Percentiles rank a stretch among this genome's conserved stretches.
Evolutionary conservation across 2,113 vertebrate species (phyloP).

Genomic region (Marcusenius ussheri): DNA sequence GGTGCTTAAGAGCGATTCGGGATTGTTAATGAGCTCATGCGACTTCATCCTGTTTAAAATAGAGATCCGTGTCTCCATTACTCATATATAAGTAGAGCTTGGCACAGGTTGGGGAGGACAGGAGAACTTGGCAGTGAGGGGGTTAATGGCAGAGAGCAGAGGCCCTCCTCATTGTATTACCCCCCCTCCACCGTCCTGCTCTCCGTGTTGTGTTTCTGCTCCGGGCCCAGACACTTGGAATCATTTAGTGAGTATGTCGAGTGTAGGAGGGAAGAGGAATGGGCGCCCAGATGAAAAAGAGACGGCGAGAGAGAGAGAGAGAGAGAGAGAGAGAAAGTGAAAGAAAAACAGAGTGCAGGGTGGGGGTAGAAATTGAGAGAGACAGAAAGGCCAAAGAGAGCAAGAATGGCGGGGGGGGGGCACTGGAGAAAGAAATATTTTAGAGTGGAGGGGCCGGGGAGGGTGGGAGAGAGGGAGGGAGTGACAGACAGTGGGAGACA

Average conservation of each 20-base stretch:
- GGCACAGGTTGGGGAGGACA: neutral
- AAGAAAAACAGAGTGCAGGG: conserved; percentile 60
- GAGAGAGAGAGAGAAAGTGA: conserved; percentile 58
- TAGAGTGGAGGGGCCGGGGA: conserved; percentile 17
- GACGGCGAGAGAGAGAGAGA: conserved; percentile 61
- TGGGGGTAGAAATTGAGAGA: conserved; percentile 49
- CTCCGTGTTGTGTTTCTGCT: conserved; percentile 32
- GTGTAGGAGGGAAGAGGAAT: conserved; percentile 71
- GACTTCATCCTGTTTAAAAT: neutral
- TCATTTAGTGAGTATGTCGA: conserved; percentile 66
- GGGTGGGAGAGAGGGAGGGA: conserved; percentile 32
- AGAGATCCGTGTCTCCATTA: neutral
- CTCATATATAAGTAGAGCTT: neutral
- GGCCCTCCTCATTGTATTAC: conserved; percentile 38
- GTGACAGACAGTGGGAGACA: conserved; percentile 28
- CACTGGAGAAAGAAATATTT: conserved; percentile 30
- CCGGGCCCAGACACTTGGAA: conserved; percentile 69
- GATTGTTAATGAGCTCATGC: neutral
- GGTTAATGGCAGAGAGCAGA: neutral
- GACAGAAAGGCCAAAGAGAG: conserved; percentile 42
- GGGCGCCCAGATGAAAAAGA: conserved; percentile 64
- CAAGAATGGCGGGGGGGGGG: neutral
- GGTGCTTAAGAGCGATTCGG: neutral
- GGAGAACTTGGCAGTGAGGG: neutral
- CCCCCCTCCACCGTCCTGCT: neutral